Conservation (phyloP, 2,797 vertebrate species). For the Peromyscus aztecus region DNA sequence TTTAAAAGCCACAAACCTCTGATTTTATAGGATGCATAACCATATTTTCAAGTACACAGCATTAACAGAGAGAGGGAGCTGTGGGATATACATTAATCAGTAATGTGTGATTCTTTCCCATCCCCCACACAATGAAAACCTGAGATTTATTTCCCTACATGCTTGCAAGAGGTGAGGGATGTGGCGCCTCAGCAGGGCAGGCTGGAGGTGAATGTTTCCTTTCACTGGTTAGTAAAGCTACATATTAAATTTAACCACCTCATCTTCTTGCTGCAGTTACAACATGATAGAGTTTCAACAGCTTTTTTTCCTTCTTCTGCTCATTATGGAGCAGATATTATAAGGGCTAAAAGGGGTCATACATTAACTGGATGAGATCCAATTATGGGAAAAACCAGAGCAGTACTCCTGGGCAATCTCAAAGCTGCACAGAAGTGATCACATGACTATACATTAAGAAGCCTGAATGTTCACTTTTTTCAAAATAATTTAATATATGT, state of each 20-base stretch:
- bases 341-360: conserved; percentile 84
- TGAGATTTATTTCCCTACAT: conserved; percentile 35
- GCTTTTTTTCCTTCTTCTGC: neutral
- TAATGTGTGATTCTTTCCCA: neutral
- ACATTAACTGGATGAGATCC: conserved; percentile 83
- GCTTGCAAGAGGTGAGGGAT: neutral
- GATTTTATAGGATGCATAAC: neutral
- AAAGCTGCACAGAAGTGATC: conserved; percentile 64
- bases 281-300: conserved; percentile 71
- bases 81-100: neutral
- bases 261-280: conserved; percentile 69
- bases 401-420: conserved; percentile 72
- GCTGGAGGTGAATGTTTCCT: neutral
- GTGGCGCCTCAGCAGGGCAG: neutral
- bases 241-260: conserved; percentile 59
- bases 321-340: conserved; percentile 81
- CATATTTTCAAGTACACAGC: neutral
- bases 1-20: conserved; percentile 37
- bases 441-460: conserved; percentile 70
- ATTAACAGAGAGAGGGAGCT: neutral
- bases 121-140: neutral
- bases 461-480: conserved; percentile 57
- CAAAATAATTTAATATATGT: conserved; percentile 70
- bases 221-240: neutral
- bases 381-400: conserved; percentile 81